Conservation (phyloP, 2,113 vertebrate genomes). For the Menidia beryllina region DNA sequence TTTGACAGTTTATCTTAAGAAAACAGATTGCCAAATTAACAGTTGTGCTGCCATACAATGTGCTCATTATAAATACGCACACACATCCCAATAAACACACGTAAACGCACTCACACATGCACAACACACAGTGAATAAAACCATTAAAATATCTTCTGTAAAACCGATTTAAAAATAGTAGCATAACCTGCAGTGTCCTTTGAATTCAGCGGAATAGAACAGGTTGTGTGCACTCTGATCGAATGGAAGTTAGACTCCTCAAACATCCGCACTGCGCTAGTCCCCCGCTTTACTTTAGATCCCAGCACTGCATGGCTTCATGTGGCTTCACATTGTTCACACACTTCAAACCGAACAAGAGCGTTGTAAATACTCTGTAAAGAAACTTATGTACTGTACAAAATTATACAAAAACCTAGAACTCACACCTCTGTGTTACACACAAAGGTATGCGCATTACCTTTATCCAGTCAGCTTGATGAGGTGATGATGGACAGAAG, state of each 20-base stretch:
- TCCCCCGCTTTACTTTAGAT: constrained; percentile 35
- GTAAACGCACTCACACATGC: constrained; percentile 19
- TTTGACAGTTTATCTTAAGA: constrained; percentile 66
- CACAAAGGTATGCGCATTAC: constrained; percentile 45
- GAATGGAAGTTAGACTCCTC: constrained; percentile 26
- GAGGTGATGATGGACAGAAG: background rate
- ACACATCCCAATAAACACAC: constrained; percentile 37
- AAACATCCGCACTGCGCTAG: constrained; percentile 40
- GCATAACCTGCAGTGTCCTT: constrained; percentile 33
- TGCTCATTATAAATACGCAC: constrained; percentile 63
- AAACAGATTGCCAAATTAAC: constrained; percentile 71
- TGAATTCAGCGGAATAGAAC: constrained; percentile 41
- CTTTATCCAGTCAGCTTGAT: constrained; percentile 21
- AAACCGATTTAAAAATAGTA: constrained; percentile 27
- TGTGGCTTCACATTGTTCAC: constrained; percentile 35
- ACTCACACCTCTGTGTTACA: constrained; percentile 27
- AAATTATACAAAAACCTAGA: constrained; percentile 62
- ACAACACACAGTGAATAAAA: constrained; percentile 44
- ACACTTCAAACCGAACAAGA: constrained; percentile 38
- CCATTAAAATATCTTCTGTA: constrained; percentile 34
- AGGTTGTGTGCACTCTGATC: constrained; percentile 23
- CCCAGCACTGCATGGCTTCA: constrained; percentile 38
- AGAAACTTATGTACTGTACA: constrained; percentile 70
- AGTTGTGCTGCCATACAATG: constrained; percentile 68
- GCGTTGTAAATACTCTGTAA: constrained; percentile 54